phyloP scores from a whole-genome alignment of 2,888 invertebrate genomes.

The Nebria salina region DNA sequence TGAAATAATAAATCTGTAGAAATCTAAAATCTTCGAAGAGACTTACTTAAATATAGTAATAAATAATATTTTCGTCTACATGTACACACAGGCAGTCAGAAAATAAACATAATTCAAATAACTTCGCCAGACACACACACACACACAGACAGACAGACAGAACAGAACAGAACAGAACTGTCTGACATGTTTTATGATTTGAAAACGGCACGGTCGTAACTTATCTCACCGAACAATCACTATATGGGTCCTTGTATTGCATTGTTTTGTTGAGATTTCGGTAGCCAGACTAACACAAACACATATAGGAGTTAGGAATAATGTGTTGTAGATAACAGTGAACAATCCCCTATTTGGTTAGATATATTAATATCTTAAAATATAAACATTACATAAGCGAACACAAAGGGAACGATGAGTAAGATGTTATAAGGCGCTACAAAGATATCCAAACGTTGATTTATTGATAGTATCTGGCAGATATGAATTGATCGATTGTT shows the following conservation, averaged over 20 bases:
- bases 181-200: background rate
- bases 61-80: background rate
- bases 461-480: background rate
- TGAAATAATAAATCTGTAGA: background rate
- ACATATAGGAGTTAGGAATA: background rate
- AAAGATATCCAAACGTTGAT: background rate
- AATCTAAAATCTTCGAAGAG: too few relatives aligned
- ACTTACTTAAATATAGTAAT: background rate
- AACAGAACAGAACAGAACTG: background rate
- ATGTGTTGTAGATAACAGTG: background rate
- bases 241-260: background rate
- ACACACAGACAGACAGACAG: background rate
- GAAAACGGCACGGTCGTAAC: background rate
- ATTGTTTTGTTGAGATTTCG: background rate
- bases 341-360: background rate
- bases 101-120: background rate
- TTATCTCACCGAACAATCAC: background rate
- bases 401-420: slow-evolving; percentile 13
- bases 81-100: background rate
- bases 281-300: too few relatives aligned
- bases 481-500: background rate
- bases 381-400: slow-evolving; percentile 32
- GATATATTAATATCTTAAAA: slow-evolving; percentile 4
- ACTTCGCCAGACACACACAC: background rate
- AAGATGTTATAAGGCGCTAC: slow-evolving; percentile 26